These are phyloP conservation scores for Champsocephalus esox DNA, from an alignment of 2,797 vertebrate genomes.

Conservation along the genomic window DNA sequence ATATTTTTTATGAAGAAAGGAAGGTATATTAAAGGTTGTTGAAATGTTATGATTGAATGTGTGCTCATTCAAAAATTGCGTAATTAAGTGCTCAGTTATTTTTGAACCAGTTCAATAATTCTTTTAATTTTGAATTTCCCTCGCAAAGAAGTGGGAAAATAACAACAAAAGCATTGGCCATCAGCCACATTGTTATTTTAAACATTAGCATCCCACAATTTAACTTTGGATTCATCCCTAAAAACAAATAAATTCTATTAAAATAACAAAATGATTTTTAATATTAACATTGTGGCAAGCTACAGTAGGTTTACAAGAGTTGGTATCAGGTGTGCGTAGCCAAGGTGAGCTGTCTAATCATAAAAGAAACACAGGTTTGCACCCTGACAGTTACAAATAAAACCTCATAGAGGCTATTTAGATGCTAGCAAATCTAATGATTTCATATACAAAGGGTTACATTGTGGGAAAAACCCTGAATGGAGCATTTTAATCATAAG, in stretches of 20 bases:
- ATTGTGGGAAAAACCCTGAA: not conserved
- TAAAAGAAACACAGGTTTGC: not conserved
- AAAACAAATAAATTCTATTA: not conserved
- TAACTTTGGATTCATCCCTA: no score
- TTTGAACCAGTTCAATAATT: no score
- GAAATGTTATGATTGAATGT: no score
- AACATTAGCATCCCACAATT: no score
- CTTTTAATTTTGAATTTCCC: no score
- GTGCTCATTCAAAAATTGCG: no score
- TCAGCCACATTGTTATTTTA: no score
- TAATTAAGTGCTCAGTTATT: no score
- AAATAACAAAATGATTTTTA: not conserved
- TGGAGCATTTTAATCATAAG: not conserved
- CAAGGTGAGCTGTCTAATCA: not conserved
- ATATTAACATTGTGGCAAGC: not conserved
- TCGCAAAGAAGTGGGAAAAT: no score
- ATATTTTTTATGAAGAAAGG: no score
- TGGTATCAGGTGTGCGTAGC: not conserved
- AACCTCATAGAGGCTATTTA: not conserved
- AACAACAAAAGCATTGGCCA: no score
- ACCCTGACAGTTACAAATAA: not conserved
- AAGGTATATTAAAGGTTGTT: no score
- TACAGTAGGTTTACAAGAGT: not conserved
- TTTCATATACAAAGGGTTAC: constrained; percentile 3
- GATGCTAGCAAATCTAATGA: not conserved